Evolutionary conservation across 1,140 invertebrate species (phyloP), one percentile per base, ranked within the genome.

Genomic region (Pseudachorutes palmiensis): DNA sequence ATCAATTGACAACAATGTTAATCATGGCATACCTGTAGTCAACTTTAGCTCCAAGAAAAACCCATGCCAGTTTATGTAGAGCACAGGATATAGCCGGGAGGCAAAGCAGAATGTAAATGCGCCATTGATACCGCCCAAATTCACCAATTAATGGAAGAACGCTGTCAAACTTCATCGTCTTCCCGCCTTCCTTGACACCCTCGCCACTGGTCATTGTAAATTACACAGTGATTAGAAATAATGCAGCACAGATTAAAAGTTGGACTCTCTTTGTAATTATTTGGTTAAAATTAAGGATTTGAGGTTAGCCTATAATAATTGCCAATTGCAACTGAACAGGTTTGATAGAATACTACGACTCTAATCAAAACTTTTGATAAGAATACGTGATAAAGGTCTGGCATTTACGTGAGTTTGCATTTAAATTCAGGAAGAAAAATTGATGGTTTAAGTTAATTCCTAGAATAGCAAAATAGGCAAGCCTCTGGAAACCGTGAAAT

Each of bases 11-110:
- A 61, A 45, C 1, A 60, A 65, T 48, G 32, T 19, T 60, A 60
- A 58, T 14, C 19, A 14, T 33, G n/a, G 36, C 68, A 73, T 76
- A 82, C 76, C 85, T 81, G 74, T 83, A 81, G 65, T 82, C 76
- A 57, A 84, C 81, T 78, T 84, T 85, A 3, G 85, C 85, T 57
- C 84, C 80, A 0, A 89, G 77, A 76, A 90, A 90, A 0, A 89
- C 86, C 68, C 86, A 86, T 0, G 82, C 86, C 12, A 91, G 77
- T 75, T 89, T 89, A 74, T 90, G 88, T 74, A 89, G 87, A 29
- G 87, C 88, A 75, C 86, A 87, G 9, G 84, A 82, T 73, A 90
- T 87, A 2, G 85, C 84, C 2, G 88, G 87, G 26, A 89, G 76
- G 74, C 87, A 88, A 48, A 89, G 76, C 9, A 91, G 76, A 58